phyloP scores from a whole-genome alignment of 2,113 vertebrate species.

The Ibidorhyncha struthersii region DNA sequence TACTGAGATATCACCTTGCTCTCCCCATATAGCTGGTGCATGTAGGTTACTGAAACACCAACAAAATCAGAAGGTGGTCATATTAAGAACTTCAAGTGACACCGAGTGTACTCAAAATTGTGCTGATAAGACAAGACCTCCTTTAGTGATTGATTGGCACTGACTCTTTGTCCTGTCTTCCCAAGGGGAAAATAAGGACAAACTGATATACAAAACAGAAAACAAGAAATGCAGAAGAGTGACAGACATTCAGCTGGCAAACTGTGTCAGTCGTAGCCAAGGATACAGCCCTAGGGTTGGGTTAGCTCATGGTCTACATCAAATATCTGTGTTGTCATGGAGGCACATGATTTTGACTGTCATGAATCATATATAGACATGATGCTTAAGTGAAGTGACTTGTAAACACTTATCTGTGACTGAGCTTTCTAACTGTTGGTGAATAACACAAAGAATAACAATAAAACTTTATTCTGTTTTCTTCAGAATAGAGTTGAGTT shows the following conservation, averaged over 20 bases:
- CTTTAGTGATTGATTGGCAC: neutral
- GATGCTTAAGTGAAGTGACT: neutral
- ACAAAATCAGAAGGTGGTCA: neutral
- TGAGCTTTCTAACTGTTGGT: neutral
- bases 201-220: neutral
- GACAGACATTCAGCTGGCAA: neutral
- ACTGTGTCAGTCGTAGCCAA: neutral
- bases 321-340: neutral
- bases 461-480: neutral
- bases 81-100: neutral
- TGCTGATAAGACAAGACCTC: neutral
- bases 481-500: rapidly evolving
- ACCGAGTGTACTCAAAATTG: neutral
- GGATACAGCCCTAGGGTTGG: neutral
- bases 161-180: neutral
- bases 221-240: neutral
- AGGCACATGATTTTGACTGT: neutral
- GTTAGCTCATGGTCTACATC: neutral
- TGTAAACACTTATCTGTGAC: neutral
- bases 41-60: neutral
- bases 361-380: neutral
- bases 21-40: rapidly evolving
- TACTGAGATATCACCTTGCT: rapidly evolving
- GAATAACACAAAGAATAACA: neutral
- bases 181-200: neutral